Conservation (phyloP, 2,797 vertebrate genomes). For the Sphaeramia orbicularis region DNA sequence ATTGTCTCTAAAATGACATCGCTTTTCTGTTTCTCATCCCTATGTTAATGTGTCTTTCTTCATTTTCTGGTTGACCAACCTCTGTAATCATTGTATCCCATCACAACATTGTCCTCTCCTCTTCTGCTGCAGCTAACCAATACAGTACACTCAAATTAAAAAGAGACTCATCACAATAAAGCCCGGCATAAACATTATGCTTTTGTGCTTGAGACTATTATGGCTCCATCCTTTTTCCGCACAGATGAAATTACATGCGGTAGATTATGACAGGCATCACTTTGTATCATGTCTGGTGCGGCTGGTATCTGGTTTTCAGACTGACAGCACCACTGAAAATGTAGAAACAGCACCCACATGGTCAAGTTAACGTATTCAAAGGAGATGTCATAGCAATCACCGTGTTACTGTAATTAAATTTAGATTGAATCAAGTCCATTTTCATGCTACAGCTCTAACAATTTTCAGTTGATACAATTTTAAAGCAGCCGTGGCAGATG, state of each 20-base stretch:
- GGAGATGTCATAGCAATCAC: constrained; percentile 71
- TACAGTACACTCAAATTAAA: constrained; percentile 81
- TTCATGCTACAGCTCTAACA: constrained; percentile 66
- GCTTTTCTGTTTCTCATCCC: constrained; percentile 78
- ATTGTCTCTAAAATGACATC: constrained; percentile 72
- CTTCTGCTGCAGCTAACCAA: constrained; percentile 65
- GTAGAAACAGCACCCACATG: constrained; percentile 56
- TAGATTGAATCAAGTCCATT: constrained; percentile 74
- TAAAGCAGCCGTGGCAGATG: constrained; percentile 64
- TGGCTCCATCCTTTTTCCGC: constrained; percentile 66
- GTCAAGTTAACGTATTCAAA: constrained; percentile 72
- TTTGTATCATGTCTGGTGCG: constrained; percentile 61
- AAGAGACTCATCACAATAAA: constrained; percentile 83
- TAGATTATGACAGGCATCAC: constrained; percentile 73
- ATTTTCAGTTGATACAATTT: constrained; percentile 72
- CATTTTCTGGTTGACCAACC: constrained; percentile 86
- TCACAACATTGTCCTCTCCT: constrained; percentile 76
- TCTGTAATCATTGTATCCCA: constrained; percentile 82
- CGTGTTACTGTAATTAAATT: constrained; percentile 76
- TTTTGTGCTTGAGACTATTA: constrained; percentile 74
- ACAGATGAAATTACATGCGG: constrained; percentile 70
- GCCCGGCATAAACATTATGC: constrained; percentile 78
- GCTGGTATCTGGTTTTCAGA: constrained; percentile 63
- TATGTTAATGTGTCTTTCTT: constrained; percentile 83
- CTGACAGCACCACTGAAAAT: constrained; percentile 49